Conservation (phyloP, 2,888 invertebrate genomes). For the Julus scanicus region DNA sequence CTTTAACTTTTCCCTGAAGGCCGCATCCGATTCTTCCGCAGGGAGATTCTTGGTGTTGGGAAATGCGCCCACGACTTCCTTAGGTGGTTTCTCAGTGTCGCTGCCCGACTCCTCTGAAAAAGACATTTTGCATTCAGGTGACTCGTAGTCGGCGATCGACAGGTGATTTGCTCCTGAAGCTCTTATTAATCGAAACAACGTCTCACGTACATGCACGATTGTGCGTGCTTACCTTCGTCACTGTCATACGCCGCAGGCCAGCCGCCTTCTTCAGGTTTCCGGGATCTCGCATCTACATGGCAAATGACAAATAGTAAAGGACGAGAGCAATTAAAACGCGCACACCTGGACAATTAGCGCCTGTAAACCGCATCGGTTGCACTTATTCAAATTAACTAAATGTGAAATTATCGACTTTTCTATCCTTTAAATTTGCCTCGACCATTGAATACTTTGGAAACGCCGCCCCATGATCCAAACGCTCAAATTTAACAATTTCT, state of each 20-base stretch:
- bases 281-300: not conserved
- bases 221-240: not conserved
- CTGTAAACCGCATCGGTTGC: not conserved
- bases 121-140: not conserved
- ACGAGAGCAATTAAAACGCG: not conserved
- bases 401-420: too few species aligned
- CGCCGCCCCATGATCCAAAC: too few species aligned
- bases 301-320: conserved; percentile 36
- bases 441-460: too few species aligned
- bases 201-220: not conserved
- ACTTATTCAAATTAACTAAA: too few species aligned
- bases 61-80: conserved; percentile 54
- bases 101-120: conserved; percentile 55
- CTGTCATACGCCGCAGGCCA: not conserved
- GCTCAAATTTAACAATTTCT: too few species aligned
- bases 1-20: conserved; percentile 80
- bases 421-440: too few species aligned
- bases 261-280: conserved; percentile 41
- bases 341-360: not conserved
- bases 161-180: too few species aligned
- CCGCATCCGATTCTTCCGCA: conserved; percentile 69
- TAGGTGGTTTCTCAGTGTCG: conserved; percentile 54
- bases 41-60: conserved; percentile 58
- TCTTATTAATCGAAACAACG: not conserved
- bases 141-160: not conserved